Conservation (phyloP, 2,888 invertebrate genomes). For the Lordiphosa andalusiaca region DNA sequence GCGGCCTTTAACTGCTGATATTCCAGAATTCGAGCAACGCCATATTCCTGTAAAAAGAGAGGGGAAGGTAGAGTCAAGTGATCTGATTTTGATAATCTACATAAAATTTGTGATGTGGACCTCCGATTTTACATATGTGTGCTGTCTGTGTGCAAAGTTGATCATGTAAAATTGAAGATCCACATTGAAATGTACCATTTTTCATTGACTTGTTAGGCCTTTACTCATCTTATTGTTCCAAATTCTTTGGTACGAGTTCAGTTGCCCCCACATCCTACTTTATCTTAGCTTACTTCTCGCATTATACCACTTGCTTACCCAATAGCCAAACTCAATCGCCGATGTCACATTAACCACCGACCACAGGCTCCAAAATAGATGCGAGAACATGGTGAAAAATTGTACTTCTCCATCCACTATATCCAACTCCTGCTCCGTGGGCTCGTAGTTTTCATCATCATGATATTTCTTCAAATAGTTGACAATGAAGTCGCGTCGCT, state of each 20-base stretch:
- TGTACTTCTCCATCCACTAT: slow-evolving; percentile 88
- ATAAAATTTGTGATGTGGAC: too few species aligned
- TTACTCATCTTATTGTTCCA: too few species aligned
- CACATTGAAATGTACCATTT: too few species aligned
- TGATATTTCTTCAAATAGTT: slow-evolving; percentile 76
- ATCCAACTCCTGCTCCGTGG: slow-evolving; percentile 83
- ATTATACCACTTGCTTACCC: slow-evolving; percentile 84
- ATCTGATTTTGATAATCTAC: too few species aligned
- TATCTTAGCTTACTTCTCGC: too few species aligned
- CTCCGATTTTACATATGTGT: too few species aligned
- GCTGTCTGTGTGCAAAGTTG: too few species aligned
- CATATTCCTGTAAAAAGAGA: slow-evolving; percentile 69
- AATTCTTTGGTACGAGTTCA: too few species aligned
- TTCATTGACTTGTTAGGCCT: too few species aligned
- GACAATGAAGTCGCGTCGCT: slow-evolving; percentile 80
- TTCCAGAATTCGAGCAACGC: slow-evolving; percentile 73
- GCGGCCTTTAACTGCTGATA: slow-evolving; percentile 68
- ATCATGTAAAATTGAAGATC: too few species aligned
- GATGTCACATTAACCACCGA: slow-evolving; percentile 92
- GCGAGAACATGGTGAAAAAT: slow-evolving; percentile 91
- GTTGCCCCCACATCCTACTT: too few species aligned
- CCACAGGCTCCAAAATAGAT: slow-evolving; percentile 98
- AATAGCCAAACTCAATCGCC: slow-evolving; percentile 95
- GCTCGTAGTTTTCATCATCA: slow-evolving; percentile 76
- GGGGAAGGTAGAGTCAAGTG: slow-evolving; percentile 8